These are phyloP conservation scores for Acrossocheilus fasciatus DNA, from an alignment of 2,797 vertebrate species.

Conservation along the genomic window DNA sequence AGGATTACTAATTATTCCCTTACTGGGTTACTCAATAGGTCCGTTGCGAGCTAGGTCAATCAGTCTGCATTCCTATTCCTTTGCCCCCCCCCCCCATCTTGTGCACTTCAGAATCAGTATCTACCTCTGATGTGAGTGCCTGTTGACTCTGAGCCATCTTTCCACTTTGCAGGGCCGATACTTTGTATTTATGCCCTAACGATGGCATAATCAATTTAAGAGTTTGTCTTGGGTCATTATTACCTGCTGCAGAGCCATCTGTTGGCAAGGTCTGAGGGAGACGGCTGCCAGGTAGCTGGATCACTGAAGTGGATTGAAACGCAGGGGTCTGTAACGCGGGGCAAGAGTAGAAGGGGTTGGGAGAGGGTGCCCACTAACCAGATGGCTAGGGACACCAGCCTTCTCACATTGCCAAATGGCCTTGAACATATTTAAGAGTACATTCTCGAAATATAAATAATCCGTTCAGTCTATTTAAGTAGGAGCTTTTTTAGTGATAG, in stretches of 20 bases:
- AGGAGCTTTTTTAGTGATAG: conserved; percentile 23
- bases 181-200: conserved; percentile 72
- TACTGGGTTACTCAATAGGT: conserved; percentile 19
- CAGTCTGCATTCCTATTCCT: background rate
- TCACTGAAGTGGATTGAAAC: conserved; percentile 67
- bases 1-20: conserved; percentile 37
- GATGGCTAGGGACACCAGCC: conserved; percentile 71
- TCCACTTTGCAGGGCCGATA: conserved; percentile 57
- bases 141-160: conserved; percentile 66
- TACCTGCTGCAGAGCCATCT: conserved; percentile 91
- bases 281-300: conserved; percentile 71
- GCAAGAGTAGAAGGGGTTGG: conserved; percentile 12
- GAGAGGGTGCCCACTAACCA: conserved; percentile 60
- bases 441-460: conserved; percentile 71
- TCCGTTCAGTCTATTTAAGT: conserved; percentile 48
- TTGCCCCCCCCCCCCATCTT: conserved; percentile 26
- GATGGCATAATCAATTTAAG: conserved; percentile 80
- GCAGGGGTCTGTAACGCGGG: conserved; percentile 57
- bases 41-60: background rate
- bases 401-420: conserved; percentile 69
- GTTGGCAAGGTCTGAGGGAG: conserved; percentile 75
- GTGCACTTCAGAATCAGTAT: conserved; percentile 66
- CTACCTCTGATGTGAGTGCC: conserved; percentile 58
- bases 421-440: conserved; percentile 71
- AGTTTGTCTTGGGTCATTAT: conserved; percentile 86